Evolutionary conservation across 2,113 vertebrate genomes (phyloP).

Genomic region (Phyllopteryx taeniolatus): DNA sequence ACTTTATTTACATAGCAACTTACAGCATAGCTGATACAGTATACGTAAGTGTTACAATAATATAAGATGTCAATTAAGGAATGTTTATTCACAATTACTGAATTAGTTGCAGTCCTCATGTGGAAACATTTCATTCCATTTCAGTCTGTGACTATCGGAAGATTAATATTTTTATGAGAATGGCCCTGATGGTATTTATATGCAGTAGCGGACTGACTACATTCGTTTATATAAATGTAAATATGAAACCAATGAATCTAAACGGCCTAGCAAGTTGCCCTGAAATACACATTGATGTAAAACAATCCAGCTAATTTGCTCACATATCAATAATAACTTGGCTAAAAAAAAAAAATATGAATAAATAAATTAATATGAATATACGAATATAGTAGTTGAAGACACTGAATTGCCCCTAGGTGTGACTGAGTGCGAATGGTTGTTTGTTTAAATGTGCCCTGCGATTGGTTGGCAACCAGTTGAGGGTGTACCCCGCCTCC

Average conservation of each 20-base stretch:
- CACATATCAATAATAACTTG: background rate
- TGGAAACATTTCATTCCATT: background rate
- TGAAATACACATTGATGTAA: background rate
- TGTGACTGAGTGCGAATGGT: no score
- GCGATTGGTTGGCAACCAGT: no score
- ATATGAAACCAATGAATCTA: background rate
- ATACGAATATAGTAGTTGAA: no score
- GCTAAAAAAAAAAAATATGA: background rate
- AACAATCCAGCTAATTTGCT: background rate
- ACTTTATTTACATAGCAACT: background rate
- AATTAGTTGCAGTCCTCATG: background rate
- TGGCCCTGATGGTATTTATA: background rate
- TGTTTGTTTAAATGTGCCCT: no score
- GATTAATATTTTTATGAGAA: background rate
- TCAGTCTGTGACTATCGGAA: background rate
- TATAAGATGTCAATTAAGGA: background rate
- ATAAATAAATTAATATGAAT: background rate
- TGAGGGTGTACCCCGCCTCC: no score
- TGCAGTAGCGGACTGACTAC: background rate
- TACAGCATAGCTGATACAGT: background rate
- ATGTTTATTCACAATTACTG: background rate
- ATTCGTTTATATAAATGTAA: background rate
- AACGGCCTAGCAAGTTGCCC: background rate
- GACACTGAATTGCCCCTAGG: no score
- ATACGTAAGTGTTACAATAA: background rate